Base-by-base conservation (phyloP, 2,888 invertebrate genomes). In the Lasioglossum pauxillum region DNA sequence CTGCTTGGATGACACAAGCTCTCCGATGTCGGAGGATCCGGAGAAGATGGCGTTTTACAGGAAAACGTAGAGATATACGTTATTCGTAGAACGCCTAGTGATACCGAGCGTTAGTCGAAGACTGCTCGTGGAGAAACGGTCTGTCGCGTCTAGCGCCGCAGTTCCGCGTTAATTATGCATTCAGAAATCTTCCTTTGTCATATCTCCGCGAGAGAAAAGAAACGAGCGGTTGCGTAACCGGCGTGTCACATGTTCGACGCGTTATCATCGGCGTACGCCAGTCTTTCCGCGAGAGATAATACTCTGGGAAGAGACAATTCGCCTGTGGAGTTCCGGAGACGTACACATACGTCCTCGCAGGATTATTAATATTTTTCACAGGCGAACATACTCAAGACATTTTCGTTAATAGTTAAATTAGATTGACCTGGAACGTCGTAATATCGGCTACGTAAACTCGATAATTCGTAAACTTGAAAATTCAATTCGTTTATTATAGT, bases 171-270 rank as follows among this genome's bases (percentile, higher is more conserved):
- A 84, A 88, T 88, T 88, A 87, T 81, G 75, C 74, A 90, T 82
- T 89, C 81, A 35, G 80, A 83, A 80, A 82, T 88, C 79, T 76
- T 80, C 82, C 72, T 84, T 88, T 76, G 80, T 86, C 81, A 60
- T 88, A 86, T 88, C 80, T 67, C 14, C 14, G 14, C 16, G n/a
- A 53, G 80, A 84, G 84, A 84, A 82, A 86, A 90, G 81, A 88
- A 86, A 76, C 73, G 80, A 84, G 75, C 79, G 78, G 86, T 90
- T 90, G 82, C 82, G 79, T 90, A 90, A 89, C 80, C 49, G 74
- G 19, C 7, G 49, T 74, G 84, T 90, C 88, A 88, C 82, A 84
- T 81, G 84, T 72, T 72, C 78, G 71, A 7, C 57, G 77, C 44
- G 75, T 89, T 89, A 89, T 89, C 85, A 60, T 53, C 23, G 46